A percentile compares a stretch with the other conserved stretches of the same genome.
These are phyloP conservation scores for Megaceryle maxima DNA, from an alignment of 2,113 vertebrate species.

Conservation along the genomic window DNA sequence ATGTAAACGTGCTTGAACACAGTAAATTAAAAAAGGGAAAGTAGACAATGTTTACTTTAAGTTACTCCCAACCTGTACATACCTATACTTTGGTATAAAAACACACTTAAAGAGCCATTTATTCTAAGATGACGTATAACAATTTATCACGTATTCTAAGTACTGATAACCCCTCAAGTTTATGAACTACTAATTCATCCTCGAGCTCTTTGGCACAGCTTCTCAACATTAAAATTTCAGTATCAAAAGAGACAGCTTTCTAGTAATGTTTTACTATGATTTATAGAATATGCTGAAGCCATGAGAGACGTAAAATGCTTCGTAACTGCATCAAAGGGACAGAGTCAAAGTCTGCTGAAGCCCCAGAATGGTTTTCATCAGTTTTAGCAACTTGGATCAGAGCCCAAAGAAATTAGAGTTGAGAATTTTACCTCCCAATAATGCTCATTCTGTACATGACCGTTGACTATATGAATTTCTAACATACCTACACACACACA, in stretches of 20 bases:
- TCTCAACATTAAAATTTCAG: neutral
- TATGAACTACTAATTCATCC: neutral
- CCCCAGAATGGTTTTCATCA: neutral
- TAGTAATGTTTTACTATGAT: neutral
- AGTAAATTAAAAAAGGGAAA: neutral
- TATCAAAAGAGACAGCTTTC: neutral
- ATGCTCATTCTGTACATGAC: neutral
- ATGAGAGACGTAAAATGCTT: neutral
- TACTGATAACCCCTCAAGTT: neutral
- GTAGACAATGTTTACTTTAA: neutral
- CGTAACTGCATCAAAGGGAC: neutral
- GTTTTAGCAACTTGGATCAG: neutral
- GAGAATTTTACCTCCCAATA: neutral
- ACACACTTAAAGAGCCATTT: neutral
- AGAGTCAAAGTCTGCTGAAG: neutral
- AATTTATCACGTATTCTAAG: constrained; percentile 3
- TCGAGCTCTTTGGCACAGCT: neutral
- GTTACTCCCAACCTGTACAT: neutral
- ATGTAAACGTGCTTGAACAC: neutral
- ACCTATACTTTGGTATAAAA: neutral
- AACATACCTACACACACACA: neutral
- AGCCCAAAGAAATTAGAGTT: neutral
- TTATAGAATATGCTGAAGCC: neutral
- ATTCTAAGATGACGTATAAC: neutral
- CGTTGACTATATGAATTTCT: neutral